phyloP scores from a whole-genome alignment of 2,797 vertebrate genomes.

The Columba guinea region DNA sequence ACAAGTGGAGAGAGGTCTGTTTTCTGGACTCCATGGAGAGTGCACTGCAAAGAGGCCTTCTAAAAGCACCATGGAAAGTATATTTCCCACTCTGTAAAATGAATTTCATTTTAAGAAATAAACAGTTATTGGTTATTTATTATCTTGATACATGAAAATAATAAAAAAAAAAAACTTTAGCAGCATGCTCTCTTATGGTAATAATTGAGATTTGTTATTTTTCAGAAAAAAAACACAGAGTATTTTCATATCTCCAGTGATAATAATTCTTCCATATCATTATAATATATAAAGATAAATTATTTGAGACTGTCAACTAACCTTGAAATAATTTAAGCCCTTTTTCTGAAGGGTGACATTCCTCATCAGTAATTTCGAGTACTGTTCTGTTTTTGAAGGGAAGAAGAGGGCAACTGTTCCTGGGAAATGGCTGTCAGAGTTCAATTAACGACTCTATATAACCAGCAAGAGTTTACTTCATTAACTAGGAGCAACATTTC shows the following conservation, averaged over 20 bases:
- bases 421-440: slow-evolving; percentile 6
- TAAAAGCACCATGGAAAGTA: neutral
- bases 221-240: neutral
- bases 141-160: neutral
- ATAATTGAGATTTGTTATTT: neutral
- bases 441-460: slow-evolving; percentile 10
- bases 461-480: slow-evolving; percentile 59
- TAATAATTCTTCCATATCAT: neutral
- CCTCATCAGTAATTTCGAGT: neutral
- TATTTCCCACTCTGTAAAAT: neutral
- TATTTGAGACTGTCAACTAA: neutral
- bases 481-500: slow-evolving; percentile 70
- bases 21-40: neutral
- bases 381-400: neutral
- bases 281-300: neutral
- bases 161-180: neutral
- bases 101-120: slow-evolving; percentile 5
- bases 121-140: slow-evolving; percentile 5
- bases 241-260: neutral
- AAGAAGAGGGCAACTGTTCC: neutral
- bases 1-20: neutral
- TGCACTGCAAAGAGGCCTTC: neutral
- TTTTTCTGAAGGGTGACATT: neutral
- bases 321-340: neutral
- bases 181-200: neutral